A percentile compares a stretch with the other conserved stretches of the same genome.
phyloP scores from a whole-genome alignment of 2,797 vertebrate species.

The Onychomys torridus region DNA sequence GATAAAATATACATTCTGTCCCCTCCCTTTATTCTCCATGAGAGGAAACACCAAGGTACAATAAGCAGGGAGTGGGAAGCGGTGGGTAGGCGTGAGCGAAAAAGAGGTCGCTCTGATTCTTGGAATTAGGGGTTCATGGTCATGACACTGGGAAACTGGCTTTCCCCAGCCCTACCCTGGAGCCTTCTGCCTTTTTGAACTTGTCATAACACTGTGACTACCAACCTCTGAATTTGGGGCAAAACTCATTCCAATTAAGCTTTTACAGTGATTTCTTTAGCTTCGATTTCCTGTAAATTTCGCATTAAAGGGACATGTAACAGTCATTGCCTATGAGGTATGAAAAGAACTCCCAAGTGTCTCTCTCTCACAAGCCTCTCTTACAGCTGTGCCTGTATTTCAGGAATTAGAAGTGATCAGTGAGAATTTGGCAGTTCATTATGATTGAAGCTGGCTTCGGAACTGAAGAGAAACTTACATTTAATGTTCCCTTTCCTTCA shows the following conservation, averaged over 20 bases:
- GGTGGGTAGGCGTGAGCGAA: background rate
- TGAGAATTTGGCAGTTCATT: slow-evolving; percentile 53
- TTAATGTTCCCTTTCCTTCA: slow-evolving; percentile 35
- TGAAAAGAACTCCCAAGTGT: slow-evolving; percentile 37
- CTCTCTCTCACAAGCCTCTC: background rate
- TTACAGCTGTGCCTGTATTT: background rate
- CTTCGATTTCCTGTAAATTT: slow-evolving; percentile 53
- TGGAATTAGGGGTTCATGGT: slow-evolving; percentile 20
- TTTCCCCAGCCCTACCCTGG: background rate
- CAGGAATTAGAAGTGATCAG: slow-evolving; percentile 50
- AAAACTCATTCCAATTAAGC: slow-evolving; percentile 13
- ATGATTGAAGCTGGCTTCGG: slow-evolving; percentile 34
- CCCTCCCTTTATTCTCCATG: background rate
- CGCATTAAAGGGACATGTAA: slow-evolving; percentile 46
- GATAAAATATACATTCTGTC: background rate
- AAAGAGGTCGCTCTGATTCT: background rate
- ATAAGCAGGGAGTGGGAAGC: background rate
- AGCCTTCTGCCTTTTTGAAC: slow-evolving; percentile 11
- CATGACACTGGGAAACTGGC: slow-evolving; percentile 4
- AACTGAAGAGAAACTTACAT: slow-evolving; percentile 41
- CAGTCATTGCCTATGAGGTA: slow-evolving; percentile 63
- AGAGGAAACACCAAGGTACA: slow-evolving; percentile 35
- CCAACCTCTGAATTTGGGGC: background rate
- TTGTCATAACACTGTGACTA: slow-evolving; percentile 19
- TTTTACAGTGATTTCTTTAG: slow-evolving; percentile 52